phyloP scores from a whole-genome alignment of 2,888 invertebrate genomes.

The Lymantria dispar region DNA sequence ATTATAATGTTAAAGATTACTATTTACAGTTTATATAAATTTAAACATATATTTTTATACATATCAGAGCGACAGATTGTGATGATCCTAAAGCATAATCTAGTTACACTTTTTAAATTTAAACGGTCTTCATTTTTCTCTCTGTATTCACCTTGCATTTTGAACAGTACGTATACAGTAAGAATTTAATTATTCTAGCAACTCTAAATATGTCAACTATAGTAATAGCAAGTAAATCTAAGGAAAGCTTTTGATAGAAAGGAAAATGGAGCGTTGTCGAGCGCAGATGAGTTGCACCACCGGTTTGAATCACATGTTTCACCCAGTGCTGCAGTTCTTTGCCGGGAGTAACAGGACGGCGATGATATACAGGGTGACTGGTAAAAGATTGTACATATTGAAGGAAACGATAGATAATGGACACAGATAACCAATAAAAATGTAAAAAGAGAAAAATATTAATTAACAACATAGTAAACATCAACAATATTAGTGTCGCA shows the following conservation, averaged over 20 bases:
- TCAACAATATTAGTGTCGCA: too few relatives aligned
- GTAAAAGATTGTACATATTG: too few relatives aligned
- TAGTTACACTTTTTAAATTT: not conserved
- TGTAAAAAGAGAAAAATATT: too few relatives aligned
- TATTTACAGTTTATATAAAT: too few relatives aligned
- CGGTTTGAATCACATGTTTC: constrained; percentile 83
- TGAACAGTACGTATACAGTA: not conserved
- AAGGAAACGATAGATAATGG: too few relatives aligned
- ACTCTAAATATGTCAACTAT: not conserved
- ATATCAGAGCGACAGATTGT: too few relatives aligned
- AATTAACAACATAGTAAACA: too few relatives aligned
- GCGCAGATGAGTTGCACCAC: constrained; percentile 77
- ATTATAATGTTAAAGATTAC: too few relatives aligned
- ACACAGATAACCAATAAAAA: too few relatives aligned
- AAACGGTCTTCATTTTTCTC: constrained; percentile 1
- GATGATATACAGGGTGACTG: too few relatives aligned
- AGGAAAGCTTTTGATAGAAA: constrained; percentile 57
- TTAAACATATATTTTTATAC: too few relatives aligned
- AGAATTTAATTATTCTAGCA: not conserved
- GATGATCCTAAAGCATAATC: too few relatives aligned
- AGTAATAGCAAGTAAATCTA: constrained; percentile 37
- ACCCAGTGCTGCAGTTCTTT: constrained; percentile 86
- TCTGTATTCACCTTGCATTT: not conserved
- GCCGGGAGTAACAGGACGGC: constrained; percentile 78
- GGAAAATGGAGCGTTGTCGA: constrained; percentile 47